Evolutionary conservation across 92 coral and sea anemone species (phyloP).

Genomic region (Muricea muricata): DNA sequence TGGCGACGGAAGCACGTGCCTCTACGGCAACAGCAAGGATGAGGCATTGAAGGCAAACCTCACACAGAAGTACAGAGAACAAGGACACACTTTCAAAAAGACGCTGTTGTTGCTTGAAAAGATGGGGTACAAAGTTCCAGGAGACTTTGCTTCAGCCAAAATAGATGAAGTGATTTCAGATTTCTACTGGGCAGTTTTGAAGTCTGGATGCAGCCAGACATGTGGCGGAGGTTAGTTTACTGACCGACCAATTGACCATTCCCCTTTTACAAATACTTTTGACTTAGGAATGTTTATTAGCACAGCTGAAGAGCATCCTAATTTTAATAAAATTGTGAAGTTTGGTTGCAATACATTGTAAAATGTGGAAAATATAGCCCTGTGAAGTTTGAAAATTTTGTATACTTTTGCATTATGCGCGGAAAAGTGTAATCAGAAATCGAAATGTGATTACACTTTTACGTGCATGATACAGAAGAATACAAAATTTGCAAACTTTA

Average conservation of each 20-base stretch:
- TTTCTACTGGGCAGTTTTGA: slow-evolving; percentile 95
- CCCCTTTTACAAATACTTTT: neutral
- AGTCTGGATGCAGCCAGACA: slow-evolving; percentile 89
- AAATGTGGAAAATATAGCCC: too few relatives aligned
- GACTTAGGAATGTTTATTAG: too few relatives aligned
- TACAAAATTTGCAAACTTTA: too few relatives aligned
- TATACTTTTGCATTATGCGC: too few relatives aligned
- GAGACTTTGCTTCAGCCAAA: slow-evolving; percentile 60
- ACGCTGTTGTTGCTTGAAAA: slow-evolving; percentile 81
- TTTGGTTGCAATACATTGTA: too few relatives aligned
- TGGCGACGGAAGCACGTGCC: slow-evolving; percentile 92
- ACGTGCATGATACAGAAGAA: too few relatives aligned
- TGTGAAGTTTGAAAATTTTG: too few relatives aligned
- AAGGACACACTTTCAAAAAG: slow-evolving; percentile 60
- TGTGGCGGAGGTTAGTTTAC: slow-evolving; percentile 92
- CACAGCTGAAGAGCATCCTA: too few relatives aligned
- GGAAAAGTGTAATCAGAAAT: too few relatives aligned
- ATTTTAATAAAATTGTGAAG: too few relatives aligned
- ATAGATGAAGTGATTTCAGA: slow-evolving; percentile 62
- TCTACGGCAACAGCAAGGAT: slow-evolving; percentile 67
- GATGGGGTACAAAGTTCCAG: slow-evolving; percentile 88
- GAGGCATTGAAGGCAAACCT: slow-evolving; percentile 71
- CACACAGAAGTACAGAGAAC: slow-evolving; percentile 62
- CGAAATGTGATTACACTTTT: too few relatives aligned
- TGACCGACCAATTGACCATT: neutral